Base-by-base conservation (phyloP, 1,140 invertebrate species). In the Copidosoma floridanum region DNA sequence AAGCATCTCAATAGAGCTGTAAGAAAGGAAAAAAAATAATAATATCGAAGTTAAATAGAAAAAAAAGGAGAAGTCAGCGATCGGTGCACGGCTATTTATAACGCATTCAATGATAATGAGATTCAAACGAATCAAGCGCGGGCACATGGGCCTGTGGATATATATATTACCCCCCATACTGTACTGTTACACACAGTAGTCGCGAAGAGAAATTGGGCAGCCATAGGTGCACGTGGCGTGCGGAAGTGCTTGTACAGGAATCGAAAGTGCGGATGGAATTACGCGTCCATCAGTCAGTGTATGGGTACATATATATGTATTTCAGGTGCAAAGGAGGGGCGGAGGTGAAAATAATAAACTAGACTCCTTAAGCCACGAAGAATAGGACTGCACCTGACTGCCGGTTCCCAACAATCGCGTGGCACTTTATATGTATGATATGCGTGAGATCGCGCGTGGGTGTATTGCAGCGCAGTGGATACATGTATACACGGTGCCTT, bases 381-480 rank as follows among this genome's bases (percentile, higher is more conserved):
- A 32, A 32, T 32, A 12, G 12, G 29, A 32, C 29, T 32, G 29
- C 29, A 12, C 29, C n/a, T n/a, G n/a, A n/a, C n/a, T n/a, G n/a
- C n/a, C n/a, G n/a, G n/a, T n/a, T n/a, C n/a, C n/a, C n/a, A n/a
- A n/a, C n/a, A n/a, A n/a, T n/a, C n/a, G n/a, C n/a, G n/a, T n/a
- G n/a, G n/a, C n/a, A n/a, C n/a, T n/a, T n/a, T 50, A 43, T 23
- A 52, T 20, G 35, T 18, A 64, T 65, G 65, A 63, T 60, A 65
- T 60, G 62, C 66, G 59, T 51, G 10, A 40, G 27, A 41, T 21
- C 20, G 20, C 20, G 21, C 12, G 14, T 50, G 24, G n/a, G 47
- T 18, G 14, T 35, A 48, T 55, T 40, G n/a, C 50, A 59, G 51
- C 40, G 63, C 44, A 57, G 51, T n/a, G n/a, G n/a, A n/a, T 61